Conservation (phyloP, 2,113 vertebrate species). For the Sturnus vulgaris region DNA sequence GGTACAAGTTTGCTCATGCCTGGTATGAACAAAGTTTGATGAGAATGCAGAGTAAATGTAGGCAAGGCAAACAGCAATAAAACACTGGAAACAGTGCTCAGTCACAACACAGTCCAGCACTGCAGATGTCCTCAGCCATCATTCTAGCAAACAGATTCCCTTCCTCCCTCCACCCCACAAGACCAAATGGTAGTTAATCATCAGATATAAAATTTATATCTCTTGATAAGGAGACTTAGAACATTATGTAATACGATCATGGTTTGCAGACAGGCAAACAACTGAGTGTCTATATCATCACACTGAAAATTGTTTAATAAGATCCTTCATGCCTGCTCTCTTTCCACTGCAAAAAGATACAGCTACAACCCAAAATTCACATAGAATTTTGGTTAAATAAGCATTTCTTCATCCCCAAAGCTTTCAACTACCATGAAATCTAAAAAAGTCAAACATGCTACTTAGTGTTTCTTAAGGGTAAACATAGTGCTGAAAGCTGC, state of each 20-base stretch:
- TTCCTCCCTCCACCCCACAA: background rate
- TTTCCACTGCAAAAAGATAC: background rate
- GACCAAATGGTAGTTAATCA: background rate
- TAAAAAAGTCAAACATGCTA: background rate
- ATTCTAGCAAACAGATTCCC: background rate
- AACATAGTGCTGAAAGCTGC: background rate
- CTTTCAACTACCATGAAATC: background rate
- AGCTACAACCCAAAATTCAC: background rate
- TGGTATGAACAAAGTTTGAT: background rate
- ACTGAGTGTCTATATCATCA: background rate
- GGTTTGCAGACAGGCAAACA: background rate
- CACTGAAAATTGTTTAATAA: background rate
- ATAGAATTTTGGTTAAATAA: background rate
- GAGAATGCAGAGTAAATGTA: background rate
- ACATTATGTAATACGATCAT: background rate
- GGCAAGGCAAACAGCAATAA: background rate
- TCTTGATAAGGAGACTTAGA: background rate
- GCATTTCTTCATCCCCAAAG: background rate
- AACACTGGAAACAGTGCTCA: background rate
- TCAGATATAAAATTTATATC: background rate
- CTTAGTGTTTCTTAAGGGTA: background rate
- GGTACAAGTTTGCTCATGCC: accelerated
- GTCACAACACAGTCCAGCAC: background rate
- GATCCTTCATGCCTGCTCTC: background rate
- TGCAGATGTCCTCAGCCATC: background rate